Base-by-base conservation (phyloP, 1,140 invertebrate genomes). In the Eulimnadia texana region DNA sequence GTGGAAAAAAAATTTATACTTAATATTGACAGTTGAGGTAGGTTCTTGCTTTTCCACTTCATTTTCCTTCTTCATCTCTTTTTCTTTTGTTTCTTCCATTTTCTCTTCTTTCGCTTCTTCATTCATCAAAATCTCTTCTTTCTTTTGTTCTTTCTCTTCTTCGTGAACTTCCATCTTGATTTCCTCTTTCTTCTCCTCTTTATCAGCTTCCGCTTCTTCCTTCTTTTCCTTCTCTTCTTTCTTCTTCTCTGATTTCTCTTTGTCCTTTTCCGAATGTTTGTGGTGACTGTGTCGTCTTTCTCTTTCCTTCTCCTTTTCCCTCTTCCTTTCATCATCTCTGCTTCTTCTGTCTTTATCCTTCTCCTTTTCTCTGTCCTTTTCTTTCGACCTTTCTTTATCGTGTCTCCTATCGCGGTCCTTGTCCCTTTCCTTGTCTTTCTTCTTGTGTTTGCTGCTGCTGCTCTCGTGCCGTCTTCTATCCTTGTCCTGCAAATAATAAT, bases 1-100 rank as follows among this genome's bases (percentile, higher is more conserved):
- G 3, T 20, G 47, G 27, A 54, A 24, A 62, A 24, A 23, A 11
- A 51, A 50, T 58, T 23, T 57, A 23, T 55, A 66, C 54, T 77
- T 78, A 3, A 81, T 80, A 0, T 69, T 77, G 1, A 80, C 79
- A 0, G 79, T 81, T 0, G 79, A 81, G 59, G 76, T 77, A 0
- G 79, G 79, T 63, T 80, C 79, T 60, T 58, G 52, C 23, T 58
- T 54, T 16, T 42, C 33, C 6, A 42, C 33, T 6, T 9, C 33
- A 42, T 42, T 42, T 16, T 42, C 33, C 33, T 42, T 22, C n/a
- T 61, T 29, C 24, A 51, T 47, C 42, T 25, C 27, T 3, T 53
- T 53, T 53, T 13, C 49, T 56, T 28, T 52, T 23, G 13, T 11
- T 10, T 53, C 28, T 53, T 57, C 49, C 1, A 9, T 50, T 19